Conservation (phyloP, 2,797 vertebrate species). For the Rhynchotus rufescens region DNA sequence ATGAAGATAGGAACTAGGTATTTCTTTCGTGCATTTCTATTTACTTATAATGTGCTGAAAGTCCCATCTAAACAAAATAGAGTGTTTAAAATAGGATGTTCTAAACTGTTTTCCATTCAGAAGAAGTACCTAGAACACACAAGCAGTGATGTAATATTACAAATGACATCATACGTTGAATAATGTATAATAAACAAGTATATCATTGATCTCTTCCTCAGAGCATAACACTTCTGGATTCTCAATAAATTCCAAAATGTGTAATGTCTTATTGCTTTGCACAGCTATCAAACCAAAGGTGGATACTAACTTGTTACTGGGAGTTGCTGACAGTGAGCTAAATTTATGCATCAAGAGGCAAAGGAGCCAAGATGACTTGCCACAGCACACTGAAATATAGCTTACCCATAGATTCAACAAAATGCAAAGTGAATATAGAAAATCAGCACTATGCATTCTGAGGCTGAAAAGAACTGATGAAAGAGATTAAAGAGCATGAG, state of each 20-base stretch:
- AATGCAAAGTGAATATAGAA: background rate
- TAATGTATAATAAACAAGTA: background rate
- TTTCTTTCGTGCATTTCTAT: background rate
- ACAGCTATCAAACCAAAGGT: background rate
- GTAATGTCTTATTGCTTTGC: background rate
- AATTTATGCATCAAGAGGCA: background rate
- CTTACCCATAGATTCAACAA: background rate
- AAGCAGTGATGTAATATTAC: background rate
- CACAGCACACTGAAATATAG: background rate
- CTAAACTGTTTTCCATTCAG: background rate
- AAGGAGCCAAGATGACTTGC: background rate
- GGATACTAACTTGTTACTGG: background rate
- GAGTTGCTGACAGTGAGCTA: background rate
- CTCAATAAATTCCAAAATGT: background rate
- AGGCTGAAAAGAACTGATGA: background rate
- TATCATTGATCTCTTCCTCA: background rate
- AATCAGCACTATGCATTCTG: background rate
- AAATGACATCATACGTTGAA: background rate
- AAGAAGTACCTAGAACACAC: background rate
- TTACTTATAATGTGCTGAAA: background rate
- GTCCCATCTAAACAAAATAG: background rate
- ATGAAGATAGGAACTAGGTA: background rate
- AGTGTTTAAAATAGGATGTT: no score
- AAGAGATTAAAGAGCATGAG: background rate
- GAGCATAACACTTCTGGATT: background rate